Percentiles rank a stretch among this genome's conserved stretches.
Evolutionary conservation across 2,888 invertebrate species (phyloP).

Genomic region (Atethmia centrago): DNA sequence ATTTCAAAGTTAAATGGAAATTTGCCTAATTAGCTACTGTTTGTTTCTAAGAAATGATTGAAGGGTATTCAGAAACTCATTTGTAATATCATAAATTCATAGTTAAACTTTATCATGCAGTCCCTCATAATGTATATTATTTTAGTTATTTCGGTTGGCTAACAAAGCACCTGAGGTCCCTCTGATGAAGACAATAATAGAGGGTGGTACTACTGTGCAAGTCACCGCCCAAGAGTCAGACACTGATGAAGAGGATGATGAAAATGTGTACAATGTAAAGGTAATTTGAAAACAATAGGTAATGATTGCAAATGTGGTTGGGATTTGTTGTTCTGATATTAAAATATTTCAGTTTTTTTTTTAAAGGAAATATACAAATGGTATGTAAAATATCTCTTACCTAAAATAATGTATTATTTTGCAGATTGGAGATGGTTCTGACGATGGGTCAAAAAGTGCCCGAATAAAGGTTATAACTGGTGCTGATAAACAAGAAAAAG

Average conservation of each 20-base stretch:
- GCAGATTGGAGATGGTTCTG: conserved; percentile 81
- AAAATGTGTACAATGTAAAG: conserved; percentile 85
- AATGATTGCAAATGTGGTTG: neutral
- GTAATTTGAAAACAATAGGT: conserved; percentile 65
- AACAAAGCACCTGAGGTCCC: conserved; percentile 64
- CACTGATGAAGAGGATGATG: conserved; percentile 81
- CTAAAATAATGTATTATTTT: neutral
- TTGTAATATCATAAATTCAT: conserved; percentile 4
- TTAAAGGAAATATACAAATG: no score
- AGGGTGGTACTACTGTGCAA: conserved; percentile 84
- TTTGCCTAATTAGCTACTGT: neutral
- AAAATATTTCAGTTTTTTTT: no score
- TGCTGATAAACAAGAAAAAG: conserved; percentile 64
- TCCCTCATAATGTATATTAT: conserved; percentile 15
- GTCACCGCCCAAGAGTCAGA: conserved; percentile 83
- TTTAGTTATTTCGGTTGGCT: conserved; percentile 68
- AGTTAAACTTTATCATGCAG: neutral
- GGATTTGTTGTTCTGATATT: neutral
- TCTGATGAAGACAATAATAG: conserved; percentile 79
- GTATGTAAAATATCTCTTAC: no score
- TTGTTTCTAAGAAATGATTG: neutral
- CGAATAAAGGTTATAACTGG: conserved; percentile 81
- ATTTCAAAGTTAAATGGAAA: neutral
- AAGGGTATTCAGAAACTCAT: neutral
- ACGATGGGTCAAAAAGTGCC: conserved; percentile 74